A percentile compares a stretch with the other conserved stretches of the same genome.
Evolutionary conservation across 2,113 vertebrate species (phyloP).

Genomic region (Murina feae): DNA sequence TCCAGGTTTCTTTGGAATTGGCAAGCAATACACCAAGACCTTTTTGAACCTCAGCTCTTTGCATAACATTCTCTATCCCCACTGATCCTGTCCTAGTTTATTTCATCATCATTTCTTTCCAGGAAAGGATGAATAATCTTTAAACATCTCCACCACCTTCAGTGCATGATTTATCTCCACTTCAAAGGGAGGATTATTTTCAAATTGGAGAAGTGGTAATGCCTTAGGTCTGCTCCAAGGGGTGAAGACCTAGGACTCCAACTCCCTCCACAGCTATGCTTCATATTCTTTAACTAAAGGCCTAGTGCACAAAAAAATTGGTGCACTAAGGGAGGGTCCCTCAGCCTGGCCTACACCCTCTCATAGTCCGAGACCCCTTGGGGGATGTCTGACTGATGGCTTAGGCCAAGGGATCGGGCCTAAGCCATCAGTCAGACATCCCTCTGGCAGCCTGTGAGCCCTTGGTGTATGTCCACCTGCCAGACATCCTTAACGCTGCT

Average conservation of each 20-base stretch:
- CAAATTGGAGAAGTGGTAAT: neutral
- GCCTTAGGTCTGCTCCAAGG: too few species aligned
- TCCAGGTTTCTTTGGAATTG: neutral
- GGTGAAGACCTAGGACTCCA: neutral
- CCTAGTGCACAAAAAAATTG: too few species aligned
- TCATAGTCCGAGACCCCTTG: too few species aligned
- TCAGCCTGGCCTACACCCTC: too few species aligned
- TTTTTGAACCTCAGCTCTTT: neutral
- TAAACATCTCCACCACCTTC: neutral
- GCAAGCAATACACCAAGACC: neutral
- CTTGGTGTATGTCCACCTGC: too few species aligned
- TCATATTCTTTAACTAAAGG: neutral
- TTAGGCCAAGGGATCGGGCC: too few species aligned
- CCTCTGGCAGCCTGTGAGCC: too few species aligned
- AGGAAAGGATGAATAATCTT: neutral
- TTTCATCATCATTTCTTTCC: neutral
- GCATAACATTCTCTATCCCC: neutral
- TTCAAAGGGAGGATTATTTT: neutral
- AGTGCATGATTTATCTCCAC: neutral
- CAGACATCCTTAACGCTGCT: too few species aligned
- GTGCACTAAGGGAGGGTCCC: too few species aligned
- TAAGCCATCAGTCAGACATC: too few species aligned
- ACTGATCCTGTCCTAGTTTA: neutral
- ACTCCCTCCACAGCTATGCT: neutral
- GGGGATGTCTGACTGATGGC: too few species aligned